phyloP scores from a whole-genome alignment of 2,888 invertebrate genomes.

The Polydrusus tereticollis region DNA sequence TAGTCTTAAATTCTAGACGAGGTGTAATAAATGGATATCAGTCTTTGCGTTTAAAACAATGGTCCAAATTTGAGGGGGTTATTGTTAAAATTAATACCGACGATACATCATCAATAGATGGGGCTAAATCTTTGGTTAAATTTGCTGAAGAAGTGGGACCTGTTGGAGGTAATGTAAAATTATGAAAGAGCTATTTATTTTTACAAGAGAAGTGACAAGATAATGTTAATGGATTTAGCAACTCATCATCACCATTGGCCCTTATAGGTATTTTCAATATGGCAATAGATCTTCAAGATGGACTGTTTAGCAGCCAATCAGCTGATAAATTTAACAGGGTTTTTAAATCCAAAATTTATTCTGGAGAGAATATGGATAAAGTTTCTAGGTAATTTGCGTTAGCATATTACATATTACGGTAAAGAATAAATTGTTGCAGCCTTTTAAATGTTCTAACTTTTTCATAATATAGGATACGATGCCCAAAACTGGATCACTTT shows the following conservation, averaged over 20 bases:
- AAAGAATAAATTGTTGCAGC: too few species aligned
- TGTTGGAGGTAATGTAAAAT: slow-evolving; percentile 68
- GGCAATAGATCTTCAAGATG: slow-evolving; percentile 70
- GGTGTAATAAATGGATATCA: slow-evolving; percentile 74
- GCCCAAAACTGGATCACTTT: slow-evolving; percentile 62
- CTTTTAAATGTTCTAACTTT: background rate
- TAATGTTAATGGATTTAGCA: too few species aligned
- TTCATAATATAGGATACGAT: slow-evolving; percentile 52
- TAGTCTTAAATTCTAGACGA: slow-evolving; percentile 73
- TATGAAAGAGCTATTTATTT: too few species aligned
- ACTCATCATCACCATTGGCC: too few species aligned
- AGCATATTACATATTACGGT: too few species aligned
- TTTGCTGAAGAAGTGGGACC: slow-evolving; percentile 67
- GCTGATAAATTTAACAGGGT: slow-evolving; percentile 69
- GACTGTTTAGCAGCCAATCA: slow-evolving; percentile 70
- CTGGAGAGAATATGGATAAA: slow-evolving; percentile 71
- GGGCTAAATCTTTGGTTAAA: slow-evolving; percentile 65
- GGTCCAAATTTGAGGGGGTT: slow-evolving; percentile 57
- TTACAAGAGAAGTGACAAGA: too few species aligned
- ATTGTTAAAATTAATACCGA: slow-evolving; percentile 65
- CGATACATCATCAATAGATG: slow-evolving; percentile 63
- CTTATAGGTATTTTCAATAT: slow-evolving; percentile 54
- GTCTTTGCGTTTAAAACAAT: slow-evolving; percentile 66
- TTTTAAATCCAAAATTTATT: slow-evolving; percentile 72
- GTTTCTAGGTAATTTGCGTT: slow-evolving; percentile 63